A percentile compares a stretch with the other conserved stretches of the same genome.
These are phyloP conservation scores for Cataglyphis altisquamis DNA, from an alignment of 2,888 invertebrate genomes.

Conservation along the genomic window DNA sequence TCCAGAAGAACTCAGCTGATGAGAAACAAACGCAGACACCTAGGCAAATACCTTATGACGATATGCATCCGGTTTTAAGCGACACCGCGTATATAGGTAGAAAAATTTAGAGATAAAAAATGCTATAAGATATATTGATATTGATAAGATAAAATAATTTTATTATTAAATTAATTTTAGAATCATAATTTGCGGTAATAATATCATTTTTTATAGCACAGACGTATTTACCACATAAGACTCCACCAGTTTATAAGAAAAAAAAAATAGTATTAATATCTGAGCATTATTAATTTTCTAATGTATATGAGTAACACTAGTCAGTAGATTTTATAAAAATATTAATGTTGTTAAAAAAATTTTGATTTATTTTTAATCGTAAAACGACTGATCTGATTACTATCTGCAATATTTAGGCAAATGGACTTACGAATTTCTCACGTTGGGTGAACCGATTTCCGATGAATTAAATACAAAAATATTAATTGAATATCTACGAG, in stretches of 20 bases:
- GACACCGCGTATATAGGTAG: constrained; percentile 85
- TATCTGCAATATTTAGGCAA: constrained; percentile 80
- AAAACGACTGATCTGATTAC: background rate
- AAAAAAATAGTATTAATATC: background rate
- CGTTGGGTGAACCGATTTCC: constrained; percentile 87
- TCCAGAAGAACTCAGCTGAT: background rate
- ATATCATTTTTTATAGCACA: background rate
- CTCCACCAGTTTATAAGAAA: background rate
- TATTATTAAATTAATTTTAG: background rate
- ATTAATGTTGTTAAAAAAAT: background rate
- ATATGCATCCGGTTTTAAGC: constrained; percentile 86
- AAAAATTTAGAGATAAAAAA: background rate
- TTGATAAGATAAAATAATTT: constrained; percentile 6
- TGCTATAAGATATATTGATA: background rate
- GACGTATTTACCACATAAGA: background rate
- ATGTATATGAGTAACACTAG: background rate
- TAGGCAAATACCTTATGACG: constrained; percentile 88
- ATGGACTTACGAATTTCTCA: constrained; percentile 87
- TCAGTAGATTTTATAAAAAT: background rate
- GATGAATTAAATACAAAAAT: constrained; percentile 88
- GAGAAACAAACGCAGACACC: constrained; percentile 89
- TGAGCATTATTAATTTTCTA: constrained; percentile 7
- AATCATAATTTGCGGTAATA: background rate
- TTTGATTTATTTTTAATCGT: background rate
- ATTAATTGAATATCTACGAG: constrained; percentile 89